Evolutionary conservation across 2,797 vertebrate species (phyloP), one percentile per base, ranked within the genome.

Genomic region (Notoglanidium macrostoma): DNA sequence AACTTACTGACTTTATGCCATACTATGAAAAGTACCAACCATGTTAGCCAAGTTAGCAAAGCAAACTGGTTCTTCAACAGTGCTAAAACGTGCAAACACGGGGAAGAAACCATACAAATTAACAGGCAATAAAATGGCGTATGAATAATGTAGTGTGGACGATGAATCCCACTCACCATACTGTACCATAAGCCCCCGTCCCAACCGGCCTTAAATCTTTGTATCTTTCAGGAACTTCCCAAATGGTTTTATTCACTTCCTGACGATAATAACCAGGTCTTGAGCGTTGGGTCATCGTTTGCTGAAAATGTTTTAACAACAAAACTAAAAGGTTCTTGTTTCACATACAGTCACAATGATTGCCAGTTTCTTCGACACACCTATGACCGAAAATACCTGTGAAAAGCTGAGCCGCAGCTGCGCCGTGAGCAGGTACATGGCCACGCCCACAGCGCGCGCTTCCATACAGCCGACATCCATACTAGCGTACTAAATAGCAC

Each of bases 141-240:
- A 1, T 29, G 61, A 35, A 26, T 32, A 46, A 12, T 68, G 35
- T 0, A 77, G 23, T 15, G 29, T 51, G 1, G 19, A 73, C n/a
- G 19, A 23, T 7, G 7, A 10, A 29, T 40, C 83, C 29, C 59
- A 96, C 98, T 98, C 93, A 98, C 98, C 98, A 98, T 0, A 98
- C 98, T 8, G 97, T 96, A 87, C 98, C 98, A 89, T 98, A 99
- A 49, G 98, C 98, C 57, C 98, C 98, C 2, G 97, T 98, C 55
- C 98, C 98, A 94, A 98, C 97, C 89, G 97, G 95, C 93, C 91
- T 95, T 93, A 99, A 94, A 21, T 98, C 97, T 81, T 92, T 95
- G 95, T 98, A 99, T 93, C 96, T 95, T 19, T 96, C 96, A 90
- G 96, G 96, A 78, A 98, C 97, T 90, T 98, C 97, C 98, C 98